Base-by-base conservation (phyloP, 1,140 invertebrate genomes). In the Oppia nitens region DNA sequence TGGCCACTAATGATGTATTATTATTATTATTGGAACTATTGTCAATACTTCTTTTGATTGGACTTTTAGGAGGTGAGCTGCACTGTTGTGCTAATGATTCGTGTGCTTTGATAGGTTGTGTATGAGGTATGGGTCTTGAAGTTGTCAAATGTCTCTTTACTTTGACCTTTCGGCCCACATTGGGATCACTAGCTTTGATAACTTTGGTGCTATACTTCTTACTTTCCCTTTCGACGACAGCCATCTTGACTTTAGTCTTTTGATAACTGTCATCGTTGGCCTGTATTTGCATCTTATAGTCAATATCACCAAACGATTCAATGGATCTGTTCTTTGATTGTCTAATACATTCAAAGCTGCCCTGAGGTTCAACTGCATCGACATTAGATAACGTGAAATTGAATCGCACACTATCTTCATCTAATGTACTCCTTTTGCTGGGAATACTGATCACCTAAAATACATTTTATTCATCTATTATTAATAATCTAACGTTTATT, bases 181-280 rank as follows among this genome's bases (percentile, higher is more conserved):
- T 83, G 64, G 83, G 83, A 68, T 84, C 83, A 72, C 86, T 87
- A 61, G 84, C 78, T 75, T 92, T 90, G 66, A 93, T 91, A 68
- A 88, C 87, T 69, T 87, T 82, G 65, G 88, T 87, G 73, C 85
- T 92, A 77, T 88, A 88, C 71, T 86, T 90, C 74, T 92, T 90
- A 69, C 82, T 85, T 71, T 87, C 85, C 70, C 87, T 82, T 70
- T 92, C 87, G 64, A 66, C 53, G 50, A 81, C 81, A 60, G 84
- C 85, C 85, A 94, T 90, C 64, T 86, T 81, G 69, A 84, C 81
- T 72, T 83, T 80, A 62, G 90, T 94, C 57, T 82, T 81, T 73
- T 90, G 86, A 71, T 93, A 94, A 57, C 91, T 84, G 74, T 95
- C 89, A 70, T 94, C 90, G 64, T 90, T 93, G 64, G 90, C 90